phyloP scores from a whole-genome alignment of 2,888 invertebrate species.

The Ichneumon xanthorius region DNA sequence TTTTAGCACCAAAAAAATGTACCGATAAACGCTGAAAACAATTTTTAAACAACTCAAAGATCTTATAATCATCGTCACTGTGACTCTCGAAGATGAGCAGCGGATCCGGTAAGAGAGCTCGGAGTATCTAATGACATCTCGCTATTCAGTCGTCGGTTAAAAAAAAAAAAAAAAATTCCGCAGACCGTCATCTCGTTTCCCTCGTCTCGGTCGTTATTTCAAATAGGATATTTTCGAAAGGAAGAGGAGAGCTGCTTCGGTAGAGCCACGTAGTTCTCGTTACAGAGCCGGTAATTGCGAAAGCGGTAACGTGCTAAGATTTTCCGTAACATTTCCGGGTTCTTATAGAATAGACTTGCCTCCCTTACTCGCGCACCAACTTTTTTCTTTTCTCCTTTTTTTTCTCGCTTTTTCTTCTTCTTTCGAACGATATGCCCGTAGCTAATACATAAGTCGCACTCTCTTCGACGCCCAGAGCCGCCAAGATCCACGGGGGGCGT shows the following conservation, averaged over 20 bases:
- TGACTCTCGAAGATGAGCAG: background rate
- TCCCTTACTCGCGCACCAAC: conserved; percentile 4
- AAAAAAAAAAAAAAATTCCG: conserved; percentile 38
- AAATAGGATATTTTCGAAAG: conserved; percentile 84
- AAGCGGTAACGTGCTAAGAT: conserved; percentile 79
- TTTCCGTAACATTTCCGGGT: conserved; percentile 61
- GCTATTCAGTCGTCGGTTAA: conserved; percentile 2
- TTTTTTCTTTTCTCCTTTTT: conserved; percentile 18
- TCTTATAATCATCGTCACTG: background rate
- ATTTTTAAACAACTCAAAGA: background rate
- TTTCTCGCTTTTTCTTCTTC: conserved; percentile 34
- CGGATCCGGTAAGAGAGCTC: background rate
- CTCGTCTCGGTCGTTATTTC: conserved; percentile 79
- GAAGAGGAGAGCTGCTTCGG: conserved; percentile 9
- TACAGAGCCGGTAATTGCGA: conserved; percentile 81
- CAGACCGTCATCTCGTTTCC: conserved; percentile 55
- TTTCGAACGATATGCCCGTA: conserved; percentile 37
- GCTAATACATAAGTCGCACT: conserved; percentile 53
- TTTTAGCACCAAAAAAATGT: too few relatives aligned
- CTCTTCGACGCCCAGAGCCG: conserved; percentile 35
- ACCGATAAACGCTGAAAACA: too few relatives aligned
- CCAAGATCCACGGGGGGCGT: conserved; percentile 59
- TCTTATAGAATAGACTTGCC: conserved; percentile 57
- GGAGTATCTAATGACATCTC: background rate
- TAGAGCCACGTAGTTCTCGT: conserved; percentile 75